phyloP scores from a whole-genome alignment of 2,888 invertebrate genomes.

The Trachelus iudaicus region DNA sequence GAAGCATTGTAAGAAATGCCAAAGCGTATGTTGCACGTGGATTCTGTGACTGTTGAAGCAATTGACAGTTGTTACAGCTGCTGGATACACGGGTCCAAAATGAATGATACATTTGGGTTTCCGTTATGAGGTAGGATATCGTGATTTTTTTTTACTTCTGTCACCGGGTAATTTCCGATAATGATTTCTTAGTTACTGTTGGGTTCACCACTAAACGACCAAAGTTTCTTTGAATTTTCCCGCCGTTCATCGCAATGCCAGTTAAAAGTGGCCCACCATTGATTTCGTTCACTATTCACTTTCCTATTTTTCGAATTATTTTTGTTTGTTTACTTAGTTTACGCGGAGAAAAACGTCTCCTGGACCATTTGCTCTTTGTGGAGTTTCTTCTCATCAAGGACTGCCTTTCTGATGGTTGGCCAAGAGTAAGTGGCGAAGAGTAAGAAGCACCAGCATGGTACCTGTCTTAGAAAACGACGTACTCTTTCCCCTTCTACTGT shows the following conservation, averaged over 20 bases:
- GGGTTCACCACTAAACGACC: not conserved
- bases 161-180: not conserved
- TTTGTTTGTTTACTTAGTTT: not conserved
- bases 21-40: not conserved
- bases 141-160: not conserved
- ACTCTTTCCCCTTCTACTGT: not conserved
- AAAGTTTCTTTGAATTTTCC: not conserved
- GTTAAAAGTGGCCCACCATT: not conserved
- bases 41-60: not conserved
- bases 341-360: not conserved
- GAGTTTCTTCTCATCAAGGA: not conserved
- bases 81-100: not conserved
- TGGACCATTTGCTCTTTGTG: not conserved
- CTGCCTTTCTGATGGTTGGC: not conserved
- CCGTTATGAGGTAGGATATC: not conserved
- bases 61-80: not conserved
- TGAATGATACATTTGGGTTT: not conserved
- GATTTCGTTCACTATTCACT: not conserved
- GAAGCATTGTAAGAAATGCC: not conserved
- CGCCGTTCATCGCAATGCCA: not conserved
- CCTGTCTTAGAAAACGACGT: not conserved
- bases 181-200: not conserved
- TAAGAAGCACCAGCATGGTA: not conserved
- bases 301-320: not conserved
- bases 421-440: not conserved